Percentiles rank a stretch among this genome's conserved stretches.
Evolutionary conservation across 2,797 vertebrate genomes (phyloP).

Genomic region (Cetoscarus ocellatus): DNA sequence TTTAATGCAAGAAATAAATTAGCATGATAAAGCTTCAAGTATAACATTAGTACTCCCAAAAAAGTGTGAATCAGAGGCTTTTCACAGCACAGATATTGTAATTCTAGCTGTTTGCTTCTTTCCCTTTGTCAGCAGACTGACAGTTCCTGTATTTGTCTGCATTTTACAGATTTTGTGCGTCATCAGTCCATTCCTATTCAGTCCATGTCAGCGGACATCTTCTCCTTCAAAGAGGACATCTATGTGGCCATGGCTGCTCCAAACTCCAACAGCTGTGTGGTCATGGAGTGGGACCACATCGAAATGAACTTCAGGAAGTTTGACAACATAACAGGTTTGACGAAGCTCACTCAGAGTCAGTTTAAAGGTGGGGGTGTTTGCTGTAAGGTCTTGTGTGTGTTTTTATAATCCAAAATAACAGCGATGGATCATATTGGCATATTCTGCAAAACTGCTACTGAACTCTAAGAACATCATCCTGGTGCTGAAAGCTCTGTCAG

Average conservation of each 20-base stretch:
- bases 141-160: slow-evolving; percentile 30
- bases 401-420: background rate
- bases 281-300: slow-evolving; percentile 99
- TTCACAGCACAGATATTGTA: background rate
- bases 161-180: slow-evolving; percentile 91
- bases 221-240: slow-evolving; percentile 95
- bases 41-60: too few species aligned
- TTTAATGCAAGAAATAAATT: background rate
- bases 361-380: background rate
- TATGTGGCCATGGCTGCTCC: slow-evolving; percentile 95
- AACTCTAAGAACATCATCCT: too few species aligned
- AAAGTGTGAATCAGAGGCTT: background rate
- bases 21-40: too few species aligned
- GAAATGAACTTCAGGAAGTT: slow-evolving; percentile 98
- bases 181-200: slow-evolving; percentile 95
- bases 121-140: slow-evolving; percentile 29
- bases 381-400: background rate
- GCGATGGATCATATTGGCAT: too few species aligned
- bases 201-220: slow-evolving; percentile 95
- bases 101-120: slow-evolving; percentile 23
- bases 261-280: slow-evolving; percentile 96
- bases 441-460: too few species aligned
- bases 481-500: too few species aligned
- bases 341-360: background rate
- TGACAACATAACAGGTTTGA: slow-evolving; percentile 96